Percentiles rank a stretch among this genome's conserved stretches.
phyloP scores from a whole-genome alignment of 2,888 invertebrate genomes.

The Terebella lapidaria region DNA sequence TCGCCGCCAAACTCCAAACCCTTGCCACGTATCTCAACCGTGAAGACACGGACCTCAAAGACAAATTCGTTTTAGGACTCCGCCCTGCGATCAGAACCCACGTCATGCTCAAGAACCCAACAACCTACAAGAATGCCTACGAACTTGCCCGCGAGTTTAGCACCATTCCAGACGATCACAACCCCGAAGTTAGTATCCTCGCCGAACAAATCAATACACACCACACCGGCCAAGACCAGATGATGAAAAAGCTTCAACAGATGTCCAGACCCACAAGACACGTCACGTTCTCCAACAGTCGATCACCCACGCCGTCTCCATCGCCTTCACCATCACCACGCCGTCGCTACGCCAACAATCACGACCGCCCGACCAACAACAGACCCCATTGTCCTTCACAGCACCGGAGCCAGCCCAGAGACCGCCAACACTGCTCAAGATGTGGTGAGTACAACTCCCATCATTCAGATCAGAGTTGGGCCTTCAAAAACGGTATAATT shows the following conservation, averaged over 20 bases:
- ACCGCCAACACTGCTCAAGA: not conserved
- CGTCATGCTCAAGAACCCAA: not conserved
- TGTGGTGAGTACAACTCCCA: not conserved
- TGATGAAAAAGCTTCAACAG: too few species aligned
- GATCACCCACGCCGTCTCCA: too few species aligned
- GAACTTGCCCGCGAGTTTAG: not conserved
- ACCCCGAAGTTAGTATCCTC: too few species aligned
- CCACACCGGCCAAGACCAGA: too few species aligned
- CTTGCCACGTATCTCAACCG: too few species aligned
- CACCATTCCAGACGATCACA: too few species aligned
- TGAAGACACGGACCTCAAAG: too few species aligned
- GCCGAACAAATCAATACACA: too few species aligned
- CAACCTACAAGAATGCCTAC: not conserved
- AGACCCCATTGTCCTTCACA: not conserved
- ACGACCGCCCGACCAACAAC: not conserved
- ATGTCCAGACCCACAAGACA: too few species aligned
- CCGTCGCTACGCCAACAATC: not conserved
- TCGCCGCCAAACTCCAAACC: too few species aligned
- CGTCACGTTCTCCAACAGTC: too few species aligned
- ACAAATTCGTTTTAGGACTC: not conserved
- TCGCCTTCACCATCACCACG: too few species aligned
- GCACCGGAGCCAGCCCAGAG: not conserved
- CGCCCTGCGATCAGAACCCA: not conserved
- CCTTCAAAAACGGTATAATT: not conserved
- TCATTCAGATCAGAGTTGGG: not conserved